Conservation (phyloP, 2,113 vertebrate genomes). For the Ammodytes marinus region DNA sequence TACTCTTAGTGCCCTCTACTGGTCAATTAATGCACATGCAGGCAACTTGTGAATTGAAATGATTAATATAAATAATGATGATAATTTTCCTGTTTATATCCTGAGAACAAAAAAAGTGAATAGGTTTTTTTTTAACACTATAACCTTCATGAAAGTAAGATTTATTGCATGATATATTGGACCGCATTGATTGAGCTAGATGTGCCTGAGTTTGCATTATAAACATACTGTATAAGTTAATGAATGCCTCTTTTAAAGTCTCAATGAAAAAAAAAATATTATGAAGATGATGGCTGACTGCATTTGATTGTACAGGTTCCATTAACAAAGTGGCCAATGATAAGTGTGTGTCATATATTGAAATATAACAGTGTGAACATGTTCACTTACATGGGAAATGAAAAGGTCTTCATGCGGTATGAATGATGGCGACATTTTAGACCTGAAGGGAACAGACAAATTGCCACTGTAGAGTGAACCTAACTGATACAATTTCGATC, state of each 20-base stretch:
- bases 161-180: too few species aligned
- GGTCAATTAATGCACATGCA: conserved; percentile 31
- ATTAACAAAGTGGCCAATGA: neutral
- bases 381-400: neutral
- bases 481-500: conserved; percentile 14
- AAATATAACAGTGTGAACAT: neutral
- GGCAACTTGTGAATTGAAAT: neutral
- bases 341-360: neutral
- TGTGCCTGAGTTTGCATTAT: neutral
- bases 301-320: neutral
- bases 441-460: conserved; percentile 3
- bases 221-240: neutral
- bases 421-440: neutral
- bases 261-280: neutral
- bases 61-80: too few species aligned
- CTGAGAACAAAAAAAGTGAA: neutral
- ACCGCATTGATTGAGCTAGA: too few species aligned
- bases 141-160: too few species aligned
- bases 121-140: neutral
- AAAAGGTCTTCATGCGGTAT: neutral
- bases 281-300: neutral
- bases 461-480: neutral
- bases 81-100: neutral
- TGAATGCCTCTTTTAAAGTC: neutral
- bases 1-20: conserved; percentile 69